Evolutionary conservation across 2,888 invertebrate species (phyloP).

Genomic region (Campaea margaritaria): DNA sequence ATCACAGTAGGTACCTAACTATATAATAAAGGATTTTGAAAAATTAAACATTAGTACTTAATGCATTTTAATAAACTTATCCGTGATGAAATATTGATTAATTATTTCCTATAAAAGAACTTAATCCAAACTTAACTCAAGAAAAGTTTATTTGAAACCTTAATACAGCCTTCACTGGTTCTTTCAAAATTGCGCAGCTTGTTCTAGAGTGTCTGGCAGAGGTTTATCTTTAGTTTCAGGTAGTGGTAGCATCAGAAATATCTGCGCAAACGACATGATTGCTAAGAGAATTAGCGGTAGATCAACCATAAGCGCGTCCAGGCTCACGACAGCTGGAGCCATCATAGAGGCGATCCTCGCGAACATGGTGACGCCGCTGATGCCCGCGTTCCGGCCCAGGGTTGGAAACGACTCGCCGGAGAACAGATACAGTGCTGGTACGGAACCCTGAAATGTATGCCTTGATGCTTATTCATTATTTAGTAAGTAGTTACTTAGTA

Average conservation of each 20-base stretch:
- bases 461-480: neutral
- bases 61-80: too few relatives aligned
- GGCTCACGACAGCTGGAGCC: slow-evolving; percentile 67
- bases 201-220: slow-evolving; percentile 82
- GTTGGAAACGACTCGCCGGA: slow-evolving; percentile 93
- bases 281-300: slow-evolving; percentile 67
- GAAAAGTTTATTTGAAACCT: too few relatives aligned
- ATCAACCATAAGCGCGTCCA: slow-evolving; percentile 57
- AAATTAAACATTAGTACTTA: too few relatives aligned
- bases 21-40: too few relatives aligned
- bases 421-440: slow-evolving; percentile 88
- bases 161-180: too few relatives aligned
- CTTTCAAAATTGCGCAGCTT: slow-evolving; percentile 65
- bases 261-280: slow-evolving; percentile 61
- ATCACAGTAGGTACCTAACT: too few relatives aligned
- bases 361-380: slow-evolving; percentile 90
- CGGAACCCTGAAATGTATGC: slow-evolving; percentile 68
- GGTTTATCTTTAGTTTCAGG: slow-evolving; percentile 77
- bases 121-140: too few relatives aligned
- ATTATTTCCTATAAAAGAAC: too few relatives aligned
- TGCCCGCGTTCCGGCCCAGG: slow-evolving; percentile 89
- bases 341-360: slow-evolving; percentile 92
- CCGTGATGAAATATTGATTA: too few relatives aligned
- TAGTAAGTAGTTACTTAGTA: neutral
- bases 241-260: slow-evolving; percentile 66